Base-by-base conservation (phyloP, 2,797 vertebrate species). In the Arrhamphus sclerolepis region DNA sequence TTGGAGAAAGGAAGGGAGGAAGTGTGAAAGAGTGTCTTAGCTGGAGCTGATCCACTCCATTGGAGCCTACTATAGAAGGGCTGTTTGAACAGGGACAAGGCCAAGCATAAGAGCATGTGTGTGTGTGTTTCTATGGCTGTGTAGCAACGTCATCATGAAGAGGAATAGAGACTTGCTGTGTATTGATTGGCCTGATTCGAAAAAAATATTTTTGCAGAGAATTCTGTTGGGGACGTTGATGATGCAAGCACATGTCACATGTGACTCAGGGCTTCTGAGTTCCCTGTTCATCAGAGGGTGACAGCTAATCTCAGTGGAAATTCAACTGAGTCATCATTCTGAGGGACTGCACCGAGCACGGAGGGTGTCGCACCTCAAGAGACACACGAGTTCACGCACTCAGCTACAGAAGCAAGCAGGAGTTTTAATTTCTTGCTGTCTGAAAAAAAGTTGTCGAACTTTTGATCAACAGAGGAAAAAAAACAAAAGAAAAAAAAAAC, bases 21-120 rank as follows among this genome's bases (percentile, higher is more conserved):
- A 87, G 83, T 76, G 75, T 84, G 80, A 84, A 69, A 90, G 89
- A 86, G 82, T 87, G 84, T 88, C 89, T 85, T 87, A 83, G 89
- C 85, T 89, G 88, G 87, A 89, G 81, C 62, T 74, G 74, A 89
- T 90, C 81, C 82, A 84, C 82, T 84, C 74, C 79, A 83, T 52
- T 79, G 75, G 73, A 87, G 77, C 82, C 77, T 72, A 81, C 86
- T 81, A 87, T 86, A 85, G 85, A 81, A 66, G 77, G 66, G 55
- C 63, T 89, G 86, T 88, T 88, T 88, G 82, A 80, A 82, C 69
- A 81, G 50, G 67, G 76, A 80, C 85, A 72, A 80, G 83, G 82
- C 84, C 79, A 76, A 79, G 69, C 60, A 52, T 75, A 75, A 78
- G 51, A 24, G 70, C 61, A 71, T 50, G 57, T 50, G 59, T 58